Base-by-base conservation (phyloP, 2,797 vertebrate genomes). In the Protonibea diacanthus region DNA sequence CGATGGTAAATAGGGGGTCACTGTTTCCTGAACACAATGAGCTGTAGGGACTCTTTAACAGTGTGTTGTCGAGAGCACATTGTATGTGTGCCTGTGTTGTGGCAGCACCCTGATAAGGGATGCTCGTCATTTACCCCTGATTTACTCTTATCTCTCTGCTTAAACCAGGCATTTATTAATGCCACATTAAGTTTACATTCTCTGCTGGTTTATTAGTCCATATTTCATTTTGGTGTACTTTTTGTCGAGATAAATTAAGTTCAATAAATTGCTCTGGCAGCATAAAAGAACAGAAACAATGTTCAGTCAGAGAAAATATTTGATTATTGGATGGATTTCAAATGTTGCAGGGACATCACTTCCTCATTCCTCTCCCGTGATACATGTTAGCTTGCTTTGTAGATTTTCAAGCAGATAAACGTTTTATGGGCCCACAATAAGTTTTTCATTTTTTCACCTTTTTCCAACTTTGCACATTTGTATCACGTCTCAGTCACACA, bases 21-120 rank as follows among this genome's bases (percentile, higher is more conserved):
- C 81, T 93, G 87, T 93, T 92, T 88, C 67, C 75, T 63, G 83
- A 89, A 83, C 88, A 93, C 94, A 93, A 92, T 92, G 80, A 87
- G 84, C 83, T 82, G 74, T 74, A 55, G 76, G 82, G 80, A 72
- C 80, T 86, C 84, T 92, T 92, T 74, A 87, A 74, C 82, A 84
- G 83, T 42, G 5, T 80, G 86, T 76, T 81, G 83, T 86, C 57
- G 78, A 77, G 75, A 81, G 78, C 58, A 59, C 78, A 90, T 85
- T 93, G 92, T 94, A 76, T 90, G 60, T 67, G 40, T 61, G 79
- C 44, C 73, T 87, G 77, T 81, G 76, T 67, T 84, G 64, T 91
- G 84, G 89, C 88, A 85, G 76, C 71, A 44, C 73, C 61, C 83
- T 84, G 93, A 95, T 94, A 95, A 94, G 92, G 66, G 76, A 85